Evolutionary conservation across 2,888 invertebrate genomes (phyloP).

Genomic region (Cyclophora punctaria): DNA sequence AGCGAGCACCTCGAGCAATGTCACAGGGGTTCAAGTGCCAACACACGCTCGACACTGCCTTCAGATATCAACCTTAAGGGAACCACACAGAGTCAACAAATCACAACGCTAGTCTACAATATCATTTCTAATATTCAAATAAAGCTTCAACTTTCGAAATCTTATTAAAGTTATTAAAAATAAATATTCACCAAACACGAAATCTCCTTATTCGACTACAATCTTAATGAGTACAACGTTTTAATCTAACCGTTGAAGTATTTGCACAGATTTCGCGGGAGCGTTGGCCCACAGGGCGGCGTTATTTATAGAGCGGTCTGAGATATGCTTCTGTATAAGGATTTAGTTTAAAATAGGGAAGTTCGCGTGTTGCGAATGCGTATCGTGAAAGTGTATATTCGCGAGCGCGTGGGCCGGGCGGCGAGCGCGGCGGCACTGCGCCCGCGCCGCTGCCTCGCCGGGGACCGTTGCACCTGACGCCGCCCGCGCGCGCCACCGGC

Average conservation of each 20-base stretch:
- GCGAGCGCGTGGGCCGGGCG: conserved; percentile 63
- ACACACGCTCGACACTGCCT: background rate
- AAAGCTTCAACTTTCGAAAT: too few relatives aligned
- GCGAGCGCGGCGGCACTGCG: conserved; percentile 64
- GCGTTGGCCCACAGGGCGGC: conserved; percentile 29
- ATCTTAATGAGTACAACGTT: conserved; percentile 33
- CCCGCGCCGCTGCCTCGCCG: conserved; percentile 23
- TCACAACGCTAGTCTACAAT: too few relatives aligned
- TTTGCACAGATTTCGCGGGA: conserved; percentile 41
- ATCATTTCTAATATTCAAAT: too few relatives aligned
- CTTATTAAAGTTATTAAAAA: conserved; percentile 2
- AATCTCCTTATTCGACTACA: conserved; percentile 36
- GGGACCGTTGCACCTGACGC: conserved; percentile 62
- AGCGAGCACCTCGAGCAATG: conserved; percentile 11
- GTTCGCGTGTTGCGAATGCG: conserved; percentile 33
- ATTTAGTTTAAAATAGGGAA: conserved; percentile 39
- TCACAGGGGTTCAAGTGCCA: conserved; percentile 7
- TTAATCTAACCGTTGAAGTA: conserved; percentile 25
- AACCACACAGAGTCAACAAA: too few relatives aligned
- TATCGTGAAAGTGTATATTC: conserved; percentile 48
- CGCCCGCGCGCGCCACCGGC: conserved; percentile 39
- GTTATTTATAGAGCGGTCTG: conserved; percentile 45
- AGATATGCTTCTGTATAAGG: conserved; percentile 37
- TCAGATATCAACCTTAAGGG: too few relatives aligned
- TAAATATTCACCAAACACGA: conserved; percentile 33